Evolutionary conservation across 1,140 invertebrate species (phyloP), one percentile per base, ranked within the genome.

Genomic region (Grapholita molesta): DNA sequence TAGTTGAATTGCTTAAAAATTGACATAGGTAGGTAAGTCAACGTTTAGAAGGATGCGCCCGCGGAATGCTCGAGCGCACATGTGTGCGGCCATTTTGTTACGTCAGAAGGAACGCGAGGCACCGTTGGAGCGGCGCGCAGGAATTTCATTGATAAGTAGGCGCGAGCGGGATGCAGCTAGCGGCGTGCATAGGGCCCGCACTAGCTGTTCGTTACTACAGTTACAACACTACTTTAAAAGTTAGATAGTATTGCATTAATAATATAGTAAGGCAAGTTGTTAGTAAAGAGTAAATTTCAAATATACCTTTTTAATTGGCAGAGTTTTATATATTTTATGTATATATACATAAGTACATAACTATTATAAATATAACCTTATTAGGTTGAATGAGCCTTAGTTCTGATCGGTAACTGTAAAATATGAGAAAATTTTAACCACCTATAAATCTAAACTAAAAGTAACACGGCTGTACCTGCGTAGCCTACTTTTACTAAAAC

Each of bases 61-160:
- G n/a, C 72, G 73, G 72, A 67, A 73, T 23, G 67, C 9, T 68
- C 65, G 53, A 69, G 57, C 73, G 75, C 38, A 70, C 71, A 76
- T 72, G 72, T 77, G 33, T 78, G 52, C 66, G 75, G 84, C 84
- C 83, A 85, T 88, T 79, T 86, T 86, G 83, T 86, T 83, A 86
- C 83, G 82, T 87, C 82, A 84, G 77, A 66, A 79, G 81, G 75
- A 83, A 83, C 83, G 80, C 75, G 82, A 80, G 82, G 83, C 80
- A 84, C 81, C 80, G 82, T 83, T 81, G 74, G 66, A 71, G 64
- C 68, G 71, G 82, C 78, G 79, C 79, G 77, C 79, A 87, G 82
- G 89, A 87, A 91, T 91, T 88, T 85, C 86, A 91, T 91, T 91
- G 85, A 91, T 91, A 91, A 91, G 75, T 88, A 76, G 75, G 75